Evolutionary conservation across 2,113 vertebrate genomes (phyloP), one percentile per base, ranked within the genome.

Genomic region (Cololabis saira): DNA sequence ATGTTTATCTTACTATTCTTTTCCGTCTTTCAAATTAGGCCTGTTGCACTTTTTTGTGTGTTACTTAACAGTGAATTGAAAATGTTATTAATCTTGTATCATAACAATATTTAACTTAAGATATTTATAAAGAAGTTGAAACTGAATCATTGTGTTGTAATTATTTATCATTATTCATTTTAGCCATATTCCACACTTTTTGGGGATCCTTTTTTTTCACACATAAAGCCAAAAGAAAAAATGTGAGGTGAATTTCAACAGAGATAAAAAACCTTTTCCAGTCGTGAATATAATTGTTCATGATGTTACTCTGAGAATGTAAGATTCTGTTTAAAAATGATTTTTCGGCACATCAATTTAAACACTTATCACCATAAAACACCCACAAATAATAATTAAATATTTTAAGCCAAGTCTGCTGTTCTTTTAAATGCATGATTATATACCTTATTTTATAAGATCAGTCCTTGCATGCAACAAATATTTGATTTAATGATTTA

Each of bases 61-160:
- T 86, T 77, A 67, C 45, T 78, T 75, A 70, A 42, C 57, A 58
- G 72, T 84, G 62, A 48, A 74, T 82, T 85, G 43, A 68, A 82
- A 74, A 81, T 83, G 80, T 81, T 37, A 37, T 43, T 54, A 82
- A 87, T 84, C 81, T 76, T 91, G 83, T 88, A 91, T 89, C 82
- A 84, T 82, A 87, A 81, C 62, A 69, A 58, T 87, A 86, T 92
- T 83, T 87, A 90, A 86, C 82, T 87, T 71, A 79, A 87, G 78
- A 91, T 80, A 90, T 91, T 90, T 90, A 92, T 91, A 91, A 90
- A 91, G 85, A 83, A 89, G 57, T 74, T 83, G 61, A 83, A 90
- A 78, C 59, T 13, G 30, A 66, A 76, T 48, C 33, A 37, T 55
- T 65, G 51, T 80, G 76, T 80, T 62, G 69, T 61, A 76, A 12